Conservation (phyloP, 2,113 vertebrate species). For the Suricata suricatta region DNA sequence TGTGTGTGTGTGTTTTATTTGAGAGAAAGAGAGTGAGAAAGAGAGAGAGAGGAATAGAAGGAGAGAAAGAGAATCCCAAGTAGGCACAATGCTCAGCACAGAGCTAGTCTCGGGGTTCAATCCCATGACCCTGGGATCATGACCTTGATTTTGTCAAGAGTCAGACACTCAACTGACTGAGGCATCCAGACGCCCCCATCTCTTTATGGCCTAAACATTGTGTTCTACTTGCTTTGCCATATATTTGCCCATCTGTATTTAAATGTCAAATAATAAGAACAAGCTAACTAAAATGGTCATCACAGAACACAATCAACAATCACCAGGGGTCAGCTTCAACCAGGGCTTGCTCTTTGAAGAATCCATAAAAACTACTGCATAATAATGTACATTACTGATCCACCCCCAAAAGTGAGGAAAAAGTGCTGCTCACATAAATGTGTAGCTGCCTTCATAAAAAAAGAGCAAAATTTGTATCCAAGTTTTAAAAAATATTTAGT, state of each 20-base stretch:
- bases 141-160: no score
- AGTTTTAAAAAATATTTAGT: neutral
- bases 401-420: neutral
- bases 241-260: neutral
- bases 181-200: no score
- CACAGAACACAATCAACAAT: neutral
- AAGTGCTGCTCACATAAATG: neutral
- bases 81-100: no score
- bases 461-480: neutral
- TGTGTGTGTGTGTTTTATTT: neutral
- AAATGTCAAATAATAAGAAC: constrained; percentile 9
- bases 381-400: neutral
- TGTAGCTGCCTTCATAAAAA: neutral
- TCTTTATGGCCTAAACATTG: neutral
- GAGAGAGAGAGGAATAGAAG: no score
- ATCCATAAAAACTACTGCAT: neutral
- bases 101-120: no score
- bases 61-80: no score
- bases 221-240: neutral
- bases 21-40: no score
- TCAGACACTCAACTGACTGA: no score
- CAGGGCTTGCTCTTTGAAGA: neutral
- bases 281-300: neutral
- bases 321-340: neutral
- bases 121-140: no score